Evolutionary conservation across 2,797 vertebrate genomes (phyloP), one percentile per base, ranked within the genome.

Genomic region (Phalloptychus januarius): DNA sequence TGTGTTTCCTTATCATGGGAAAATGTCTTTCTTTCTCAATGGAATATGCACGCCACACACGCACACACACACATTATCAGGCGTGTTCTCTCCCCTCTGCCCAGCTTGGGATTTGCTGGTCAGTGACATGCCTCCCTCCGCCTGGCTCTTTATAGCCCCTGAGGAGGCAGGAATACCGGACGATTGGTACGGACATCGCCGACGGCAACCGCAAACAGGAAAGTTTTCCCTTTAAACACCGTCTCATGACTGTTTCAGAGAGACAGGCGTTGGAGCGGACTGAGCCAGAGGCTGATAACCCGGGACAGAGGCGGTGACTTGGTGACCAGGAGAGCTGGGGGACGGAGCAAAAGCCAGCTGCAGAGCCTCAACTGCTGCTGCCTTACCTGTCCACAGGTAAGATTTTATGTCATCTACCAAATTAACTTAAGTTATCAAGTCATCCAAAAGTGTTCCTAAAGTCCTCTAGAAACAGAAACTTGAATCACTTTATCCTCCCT

Each of bases 181-280:
- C 83, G 95, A 95, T 95, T 97, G 97, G 97, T 96, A 98, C 97
- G 96, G 97, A 98, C 95, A 95, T 98, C 96, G 93, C 97, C 96
- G 95, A 95, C 91, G 93, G 96, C 96, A 96, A 96, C 95, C 90
- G 93, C 93, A 79, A 92, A 94, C 95, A 88, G 96, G 91, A 93
- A 90, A 94, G 92, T 96, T 94, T 48, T 93, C 95, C 86, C 94
- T 96, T 95, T 95, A 95, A 96, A 94, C 81, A 90, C 93, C 92
- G 95, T 96, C 97, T 96, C 93, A 97, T 97, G 97, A 97, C 96
- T 94, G 31, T 48, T 71, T 46, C 65, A 75, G 63, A 44, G 15
- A 67, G 58, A 54, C 67, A 15, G 44, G 28, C 46, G n/a, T 58
- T 6, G 56, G 25, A 38, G 77, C 56, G 0, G 58, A 45, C 52